Base-by-base conservation (phyloP, 2,888 invertebrate species). In the Cyclophora punctaria region DNA sequence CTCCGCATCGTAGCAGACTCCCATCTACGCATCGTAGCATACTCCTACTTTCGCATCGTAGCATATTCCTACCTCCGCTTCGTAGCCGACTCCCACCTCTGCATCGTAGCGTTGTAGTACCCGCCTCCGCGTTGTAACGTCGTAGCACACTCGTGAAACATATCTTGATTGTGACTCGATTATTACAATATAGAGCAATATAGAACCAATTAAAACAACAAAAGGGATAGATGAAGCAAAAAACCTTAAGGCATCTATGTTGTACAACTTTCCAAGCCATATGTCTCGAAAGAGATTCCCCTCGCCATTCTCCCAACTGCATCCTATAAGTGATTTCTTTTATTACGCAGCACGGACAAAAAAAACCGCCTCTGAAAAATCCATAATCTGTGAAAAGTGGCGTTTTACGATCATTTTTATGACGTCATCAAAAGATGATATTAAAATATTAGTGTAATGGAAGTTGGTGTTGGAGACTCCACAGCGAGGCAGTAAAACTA, bases 261-360 rank as follows among this genome's bases (percentile, higher is more conserved):
- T 35, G 37, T 5, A 5, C 48, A 49, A 48, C 49, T 42, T 46
- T 5, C 7, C 4, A n/a, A 46, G 5, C 73, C 7, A 72, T 83
- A 51, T 78, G 70, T 78, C 67, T 51, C 69, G 51, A 50, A 66
- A 52, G 64, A 75, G 75, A 69, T 69, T 74, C 77, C 78, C 74
- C 73, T 57, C 54, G 44, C 61, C 63, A 66, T 66, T 63, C 64
- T 59, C 53, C 64, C 63, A 73, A 75, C 71, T 82, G 83, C 81
- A 81, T 75, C 83, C 80, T 77, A 83, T 82, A 88, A 89, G 87
- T 81, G 84, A 85, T 86, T 80, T 74, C 78, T 83, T 86, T 88
- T 89, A 85, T 85, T 87, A 82, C 86, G 57, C 66, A 68, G 76
- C 86, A 84, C 84, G 86, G 73, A 76, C 78, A 69, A 62, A 67